Base-by-base conservation (phyloP, 2,113 vertebrate species). In the Cheirogaleus medius region DNA sequence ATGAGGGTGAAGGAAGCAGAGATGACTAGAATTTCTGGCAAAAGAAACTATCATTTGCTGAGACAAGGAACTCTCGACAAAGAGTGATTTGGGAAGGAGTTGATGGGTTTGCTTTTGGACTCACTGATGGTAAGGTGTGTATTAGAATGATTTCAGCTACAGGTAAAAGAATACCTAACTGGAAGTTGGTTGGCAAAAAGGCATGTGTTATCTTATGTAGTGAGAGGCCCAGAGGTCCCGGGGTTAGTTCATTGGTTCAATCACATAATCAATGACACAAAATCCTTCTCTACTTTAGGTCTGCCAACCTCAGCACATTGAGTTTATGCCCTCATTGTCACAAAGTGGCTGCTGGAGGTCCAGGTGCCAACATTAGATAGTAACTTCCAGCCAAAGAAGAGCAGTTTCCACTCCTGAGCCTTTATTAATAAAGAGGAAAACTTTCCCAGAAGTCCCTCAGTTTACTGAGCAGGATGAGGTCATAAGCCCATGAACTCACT, bases 371-470 rank as follows among this genome's bases (percentile, higher is more conserved):
- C 7, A 90, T 34, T 78, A 56, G 56, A 74, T 37, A 60, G 60
- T 66, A 93, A 68, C 32, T 92, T 90, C 56, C 68, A 32, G 39
- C 44, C 69, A 87, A 64, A 87, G 13, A 66, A 34, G 15, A 82
- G 27, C 18, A 81, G 49, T 90, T 95, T 90, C 21, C 12, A 73
- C 63, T 68, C 66, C 56, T 49, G 34, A 63, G 15, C 11, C 14
- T 76, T n/a, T 52, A 91, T 93, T 25, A 69, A 68, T 49, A 66
- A n/a, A 95, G n/a, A 96, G 10, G 34, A 92, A 76, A 94, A 23
- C 18, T n/a, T 58, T 58, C 12, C 44, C 37, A 27, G 64, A 78
- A 74, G 78, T 15, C 29, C 44, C 34, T 63, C 29, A 3, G 14
- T 60, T 81, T 18, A 63, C 2, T 73, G 58, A 52, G 66, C 23